These are phyloP conservation scores for Hippotragus niger DNA, from an alignment of 2,113 vertebrate species.

Conservation along the genomic window DNA sequence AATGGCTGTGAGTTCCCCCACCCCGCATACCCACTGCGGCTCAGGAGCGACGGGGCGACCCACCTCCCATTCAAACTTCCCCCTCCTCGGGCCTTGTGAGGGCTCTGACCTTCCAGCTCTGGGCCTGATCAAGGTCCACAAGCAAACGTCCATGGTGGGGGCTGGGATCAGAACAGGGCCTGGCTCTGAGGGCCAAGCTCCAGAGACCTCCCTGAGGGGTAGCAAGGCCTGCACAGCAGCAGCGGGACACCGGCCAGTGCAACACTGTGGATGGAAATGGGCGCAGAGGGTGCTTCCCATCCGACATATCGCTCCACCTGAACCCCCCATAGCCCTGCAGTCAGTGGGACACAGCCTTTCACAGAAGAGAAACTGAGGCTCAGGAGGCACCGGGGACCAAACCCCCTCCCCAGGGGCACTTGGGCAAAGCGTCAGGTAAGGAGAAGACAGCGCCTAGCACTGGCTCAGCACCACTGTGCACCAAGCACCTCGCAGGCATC, in stretches of 20 bases:
- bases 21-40: fast-evolving
- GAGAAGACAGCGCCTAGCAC: too few relatives aligned
- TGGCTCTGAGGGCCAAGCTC: not conserved
- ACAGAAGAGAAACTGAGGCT: not conserved
- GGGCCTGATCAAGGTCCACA: not conserved
- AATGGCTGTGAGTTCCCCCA: not conserved
- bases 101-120: not conserved
- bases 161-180: too few relatives aligned
- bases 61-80: not conserved
- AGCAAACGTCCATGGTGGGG: not conserved
- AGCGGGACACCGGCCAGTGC: fast-evolving
- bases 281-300: not conserved
- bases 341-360: not conserved
- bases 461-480: not conserved
- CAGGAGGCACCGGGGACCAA: not conserved
- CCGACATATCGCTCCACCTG: not conserved
- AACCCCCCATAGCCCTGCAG: fast-evolving
- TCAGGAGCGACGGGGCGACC: fast-evolving
- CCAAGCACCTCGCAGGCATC: fast-evolving
- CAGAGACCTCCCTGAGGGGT: not conserved
- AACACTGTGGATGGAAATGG: not conserved
- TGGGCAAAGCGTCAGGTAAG: not conserved
- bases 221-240: not conserved
- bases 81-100: not conserved
- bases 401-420: not conserved